phyloP scores from a whole-genome alignment of 2,797 vertebrate species.

The Paramormyrops hopkinsi region DNA sequence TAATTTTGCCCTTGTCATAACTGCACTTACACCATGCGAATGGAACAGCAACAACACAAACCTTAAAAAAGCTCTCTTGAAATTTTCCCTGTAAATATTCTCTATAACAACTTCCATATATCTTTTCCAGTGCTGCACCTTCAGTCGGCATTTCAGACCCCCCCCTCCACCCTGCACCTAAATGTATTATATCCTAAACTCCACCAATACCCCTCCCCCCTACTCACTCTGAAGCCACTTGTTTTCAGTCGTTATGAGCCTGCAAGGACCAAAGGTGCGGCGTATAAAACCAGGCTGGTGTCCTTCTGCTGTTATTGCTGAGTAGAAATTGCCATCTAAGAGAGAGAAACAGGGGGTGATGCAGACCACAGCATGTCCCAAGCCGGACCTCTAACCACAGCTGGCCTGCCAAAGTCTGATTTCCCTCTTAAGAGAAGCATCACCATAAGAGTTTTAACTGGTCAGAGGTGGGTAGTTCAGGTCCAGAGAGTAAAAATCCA shows the following conservation, averaged over 20 bases:
- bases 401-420: background rate
- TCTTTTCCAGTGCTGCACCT: background rate
- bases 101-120: background rate
- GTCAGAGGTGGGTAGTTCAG: background rate
- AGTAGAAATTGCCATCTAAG: constrained; percentile 68
- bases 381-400: background rate
- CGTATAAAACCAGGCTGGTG: constrained; percentile 60
- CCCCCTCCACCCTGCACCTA: background rate
- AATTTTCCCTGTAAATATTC: background rate
- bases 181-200: constrained; percentile 29
- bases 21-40: background rate
- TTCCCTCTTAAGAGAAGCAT: background rate
- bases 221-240: constrained; percentile 73
- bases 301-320: constrained; percentile 62
- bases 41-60: background rate
- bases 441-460: background rate
- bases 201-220: constrained; percentile 1
- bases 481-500: background rate
- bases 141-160: background rate
- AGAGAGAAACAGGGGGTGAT: constrained; percentile 28
- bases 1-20: background rate
- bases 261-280: constrained; percentile 63
- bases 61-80: background rate
- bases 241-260: constrained; percentile 68
- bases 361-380: background rate